Evolutionary conservation across 2,888 invertebrate species (phyloP).

Genomic region (Caenorhabditis sp.): DNA sequence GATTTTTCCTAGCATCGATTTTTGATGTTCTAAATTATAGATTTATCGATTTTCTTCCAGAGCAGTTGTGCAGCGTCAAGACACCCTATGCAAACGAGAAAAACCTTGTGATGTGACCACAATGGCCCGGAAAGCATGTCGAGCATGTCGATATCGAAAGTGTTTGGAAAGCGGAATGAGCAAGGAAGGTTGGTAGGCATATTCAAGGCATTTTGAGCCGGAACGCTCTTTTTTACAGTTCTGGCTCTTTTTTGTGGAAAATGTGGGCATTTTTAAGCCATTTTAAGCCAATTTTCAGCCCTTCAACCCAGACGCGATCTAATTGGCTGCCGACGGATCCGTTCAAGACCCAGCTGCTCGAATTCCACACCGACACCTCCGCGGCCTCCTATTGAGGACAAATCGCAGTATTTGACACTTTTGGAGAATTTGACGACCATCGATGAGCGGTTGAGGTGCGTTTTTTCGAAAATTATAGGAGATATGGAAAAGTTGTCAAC

Average conservation of each 20-base stretch:
- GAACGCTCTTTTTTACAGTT: too few species aligned
- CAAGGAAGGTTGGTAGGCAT: slow-evolving; percentile 75
- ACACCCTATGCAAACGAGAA: slow-evolving; percentile 79
- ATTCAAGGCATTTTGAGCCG: too few species aligned
- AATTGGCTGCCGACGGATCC: slow-evolving; percentile 77
- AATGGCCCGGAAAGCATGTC: slow-evolving; percentile 78
- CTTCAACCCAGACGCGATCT: slow-evolving; percentile 82
- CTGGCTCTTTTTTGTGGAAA: too few species aligned
- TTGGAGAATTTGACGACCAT: slow-evolving; percentile 67
- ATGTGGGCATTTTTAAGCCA: too few species aligned
- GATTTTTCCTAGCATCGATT: too few species aligned
- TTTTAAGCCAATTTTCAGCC: slow-evolving; percentile 68
- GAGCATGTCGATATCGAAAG: slow-evolving; percentile 81
- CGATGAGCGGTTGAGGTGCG: slow-evolving; percentile 66
- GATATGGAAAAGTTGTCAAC: too few species aligned
- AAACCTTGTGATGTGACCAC: slow-evolving; percentile 75
- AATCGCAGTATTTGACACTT: slow-evolving; percentile 54
- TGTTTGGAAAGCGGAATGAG: slow-evolving; percentile 83
- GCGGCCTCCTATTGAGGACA: slow-evolving; percentile 41
- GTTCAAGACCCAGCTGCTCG: slow-evolving; percentile 50
- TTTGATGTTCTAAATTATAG: too few species aligned
- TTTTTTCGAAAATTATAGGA: too few species aligned
- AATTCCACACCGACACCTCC: slow-evolving; percentile 57
- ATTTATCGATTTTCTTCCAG: slow-evolving; percentile 61
- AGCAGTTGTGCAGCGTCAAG: slow-evolving; percentile 82